phyloP scores from a whole-genome alignment of 2,113 vertebrate genomes.

The Rhinolophus sinicus region DNA sequence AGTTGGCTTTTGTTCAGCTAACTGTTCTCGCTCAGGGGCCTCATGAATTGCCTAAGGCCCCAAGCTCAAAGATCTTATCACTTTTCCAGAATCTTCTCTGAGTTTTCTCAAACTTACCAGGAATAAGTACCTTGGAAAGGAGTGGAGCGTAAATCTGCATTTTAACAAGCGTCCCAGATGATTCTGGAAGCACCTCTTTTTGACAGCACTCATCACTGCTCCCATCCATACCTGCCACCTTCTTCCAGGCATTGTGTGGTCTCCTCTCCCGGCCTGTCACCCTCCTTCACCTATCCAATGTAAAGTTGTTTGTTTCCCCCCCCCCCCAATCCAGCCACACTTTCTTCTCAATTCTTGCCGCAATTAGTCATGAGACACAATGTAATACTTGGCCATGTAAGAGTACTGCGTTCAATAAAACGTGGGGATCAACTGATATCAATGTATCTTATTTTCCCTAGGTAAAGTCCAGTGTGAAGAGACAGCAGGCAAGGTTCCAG shows the following conservation, averaged over 20 bases:
- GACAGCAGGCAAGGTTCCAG: background rate
- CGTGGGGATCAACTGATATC: background rate
- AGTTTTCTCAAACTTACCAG: background rate
- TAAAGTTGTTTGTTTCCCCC: background rate
- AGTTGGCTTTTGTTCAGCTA: background rate
- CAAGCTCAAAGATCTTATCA: background rate
- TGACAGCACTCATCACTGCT: background rate
- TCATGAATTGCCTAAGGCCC: background rate
- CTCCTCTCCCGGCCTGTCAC: background rate
- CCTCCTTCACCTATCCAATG: background rate
- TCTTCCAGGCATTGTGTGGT: background rate
- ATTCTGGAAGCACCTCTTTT: background rate
- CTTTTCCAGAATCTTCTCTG: background rate
- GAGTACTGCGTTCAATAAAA: background rate
- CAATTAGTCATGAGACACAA: background rate
- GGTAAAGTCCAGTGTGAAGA: background rate
- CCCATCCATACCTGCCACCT: background rate
- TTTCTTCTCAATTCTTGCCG: background rate
- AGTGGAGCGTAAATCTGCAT: background rate
- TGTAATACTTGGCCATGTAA: background rate
- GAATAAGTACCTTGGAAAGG: background rate
- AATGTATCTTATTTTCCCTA: background rate
- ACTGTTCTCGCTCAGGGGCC: background rate
- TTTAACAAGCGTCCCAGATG: background rate
- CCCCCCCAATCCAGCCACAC: background rate